Conservation (phyloP, 2,113 vertebrate species). For the Rattus rattus region DNA sequence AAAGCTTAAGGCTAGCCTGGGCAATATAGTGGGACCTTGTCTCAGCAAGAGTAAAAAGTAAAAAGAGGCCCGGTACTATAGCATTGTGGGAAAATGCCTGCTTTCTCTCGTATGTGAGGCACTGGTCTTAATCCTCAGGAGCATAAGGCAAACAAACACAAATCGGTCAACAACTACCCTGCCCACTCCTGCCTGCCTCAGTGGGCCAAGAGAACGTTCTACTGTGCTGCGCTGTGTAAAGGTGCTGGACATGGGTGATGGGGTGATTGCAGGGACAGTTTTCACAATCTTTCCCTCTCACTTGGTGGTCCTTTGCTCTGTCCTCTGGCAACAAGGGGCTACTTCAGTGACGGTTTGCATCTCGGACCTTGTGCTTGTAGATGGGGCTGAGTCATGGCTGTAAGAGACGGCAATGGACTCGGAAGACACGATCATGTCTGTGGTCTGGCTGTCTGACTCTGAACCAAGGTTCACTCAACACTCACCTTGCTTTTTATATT, state of each 20-base stretch:
- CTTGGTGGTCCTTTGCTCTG: fast-evolving
- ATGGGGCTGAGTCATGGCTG: neutral
- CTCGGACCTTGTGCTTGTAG: neutral
- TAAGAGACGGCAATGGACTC: too few species aligned
- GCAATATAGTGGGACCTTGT: neutral
- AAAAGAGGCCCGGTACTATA: too few species aligned
- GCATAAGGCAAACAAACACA: neutral
- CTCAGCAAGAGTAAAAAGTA: neutral
- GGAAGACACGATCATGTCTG: neutral
- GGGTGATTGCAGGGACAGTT: fast-evolving
- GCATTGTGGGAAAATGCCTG: neutral
- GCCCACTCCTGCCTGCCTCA: too few species aligned
- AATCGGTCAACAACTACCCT: too few species aligned
- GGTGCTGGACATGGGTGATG: fast-evolving
- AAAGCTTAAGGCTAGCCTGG: too few species aligned
- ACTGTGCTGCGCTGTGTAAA: neutral
- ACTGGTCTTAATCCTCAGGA: too few species aligned
- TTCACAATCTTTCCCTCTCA: neutral
- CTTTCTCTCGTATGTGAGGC: neutral
- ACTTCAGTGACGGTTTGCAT: neutral
- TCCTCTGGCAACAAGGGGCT: neutral
- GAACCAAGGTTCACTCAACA: neutral
- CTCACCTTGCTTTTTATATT: neutral
- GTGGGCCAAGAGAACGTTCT: neutral
- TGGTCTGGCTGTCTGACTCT: neutral